These are phyloP conservation scores for Chaetodon trifascialis DNA, from an alignment of 2,113 vertebrate species.

Conservation along the genomic window DNA sequence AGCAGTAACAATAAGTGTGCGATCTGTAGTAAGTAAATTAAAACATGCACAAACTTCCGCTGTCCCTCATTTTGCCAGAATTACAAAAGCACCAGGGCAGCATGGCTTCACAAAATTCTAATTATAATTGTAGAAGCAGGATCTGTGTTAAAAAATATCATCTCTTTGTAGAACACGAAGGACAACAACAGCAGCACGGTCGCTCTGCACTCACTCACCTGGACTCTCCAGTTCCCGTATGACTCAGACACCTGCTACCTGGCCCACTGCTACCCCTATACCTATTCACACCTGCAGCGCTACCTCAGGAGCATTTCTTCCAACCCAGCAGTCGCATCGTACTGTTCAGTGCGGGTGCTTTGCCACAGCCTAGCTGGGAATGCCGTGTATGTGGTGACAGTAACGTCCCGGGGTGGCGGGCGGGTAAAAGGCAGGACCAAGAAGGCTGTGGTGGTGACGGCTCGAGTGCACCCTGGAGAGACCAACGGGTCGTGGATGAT, in stretches of 20 bases:
- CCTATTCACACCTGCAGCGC: conserved; percentile 89
- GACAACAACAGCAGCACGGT: conserved; percentile 41
- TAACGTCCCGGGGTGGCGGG: conserved; percentile 79
- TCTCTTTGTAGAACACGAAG: conserved; percentile 29
- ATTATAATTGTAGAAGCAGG: too few relatives aligned
- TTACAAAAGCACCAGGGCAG: too few relatives aligned
- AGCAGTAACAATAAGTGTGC: too few relatives aligned
- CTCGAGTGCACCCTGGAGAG: conserved; percentile 92
- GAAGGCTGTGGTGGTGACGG: conserved; percentile 89
- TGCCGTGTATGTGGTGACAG: conserved; percentile 87
- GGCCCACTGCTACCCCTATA: conserved; percentile 94
- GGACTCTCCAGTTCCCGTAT: conserved; percentile 88
- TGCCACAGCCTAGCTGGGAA: conserved; percentile 93
- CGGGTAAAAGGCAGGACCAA: conserved; percentile 71
- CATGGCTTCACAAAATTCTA: too few relatives aligned
- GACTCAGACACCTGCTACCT: conserved; percentile 92
- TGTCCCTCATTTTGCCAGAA: too few relatives aligned
- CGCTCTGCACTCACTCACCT: conserved; percentile 86
- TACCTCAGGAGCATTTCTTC: conserved; percentile 84
- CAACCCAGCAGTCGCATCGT: conserved; percentile 78
- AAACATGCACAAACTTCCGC: too few relatives aligned
- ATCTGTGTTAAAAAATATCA: too few relatives aligned
- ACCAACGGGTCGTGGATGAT: conserved; percentile 93
- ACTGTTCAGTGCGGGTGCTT: conserved; percentile 87
- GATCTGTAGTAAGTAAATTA: too few relatives aligned